A percentile compares a stretch with the other conserved stretches of the same genome.
Conservation (phyloP, 2,888 invertebrate genomes). For the Himalopsyche anomala region DNA sequence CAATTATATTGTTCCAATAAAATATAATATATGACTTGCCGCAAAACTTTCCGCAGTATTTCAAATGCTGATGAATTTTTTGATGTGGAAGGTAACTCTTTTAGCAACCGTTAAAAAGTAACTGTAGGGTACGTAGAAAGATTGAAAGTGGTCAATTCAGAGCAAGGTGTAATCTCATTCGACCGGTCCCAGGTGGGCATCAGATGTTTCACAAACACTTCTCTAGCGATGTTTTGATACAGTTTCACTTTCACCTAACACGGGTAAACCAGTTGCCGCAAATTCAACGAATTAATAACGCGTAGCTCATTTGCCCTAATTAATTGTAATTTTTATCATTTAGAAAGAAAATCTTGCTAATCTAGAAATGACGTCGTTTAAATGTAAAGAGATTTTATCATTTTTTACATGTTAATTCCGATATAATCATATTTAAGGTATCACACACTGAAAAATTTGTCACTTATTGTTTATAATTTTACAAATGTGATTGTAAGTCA, state of each 20-base stretch:
- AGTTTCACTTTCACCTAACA: conserved; percentile 36
- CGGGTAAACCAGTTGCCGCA: background rate
- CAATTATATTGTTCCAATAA: background rate
- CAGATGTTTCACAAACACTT: conserved; percentile 27
- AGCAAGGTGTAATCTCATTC: conserved; percentile 32
- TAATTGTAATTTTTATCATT: background rate
- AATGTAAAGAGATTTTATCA: too few relatives aligned
- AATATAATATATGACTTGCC: conserved; percentile 3
- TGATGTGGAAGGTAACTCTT: background rate
- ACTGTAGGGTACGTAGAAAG: background rate
- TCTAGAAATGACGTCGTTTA: too few relatives aligned
- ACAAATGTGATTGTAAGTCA: too few relatives aligned
- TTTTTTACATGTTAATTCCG: too few relatives aligned
- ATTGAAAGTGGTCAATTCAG: conserved; percentile 34
- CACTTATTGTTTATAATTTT: too few relatives aligned
- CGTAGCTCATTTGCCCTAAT: background rate
- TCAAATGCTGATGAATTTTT: background rate
- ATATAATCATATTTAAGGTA: too few relatives aligned
- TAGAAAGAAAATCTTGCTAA: too few relatives aligned
- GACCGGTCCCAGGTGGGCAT: conserved; percentile 9
- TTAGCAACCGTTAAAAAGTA: background rate
- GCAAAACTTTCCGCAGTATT: background rate
- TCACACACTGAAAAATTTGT: too few relatives aligned
- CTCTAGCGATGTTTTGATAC: conserved; percentile 23
- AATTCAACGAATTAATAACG: background rate